These are phyloP conservation scores for Himalopsyche kuldschensis DNA, from an alignment of 2,888 invertebrate species.

Conservation along the genomic window DNA sequence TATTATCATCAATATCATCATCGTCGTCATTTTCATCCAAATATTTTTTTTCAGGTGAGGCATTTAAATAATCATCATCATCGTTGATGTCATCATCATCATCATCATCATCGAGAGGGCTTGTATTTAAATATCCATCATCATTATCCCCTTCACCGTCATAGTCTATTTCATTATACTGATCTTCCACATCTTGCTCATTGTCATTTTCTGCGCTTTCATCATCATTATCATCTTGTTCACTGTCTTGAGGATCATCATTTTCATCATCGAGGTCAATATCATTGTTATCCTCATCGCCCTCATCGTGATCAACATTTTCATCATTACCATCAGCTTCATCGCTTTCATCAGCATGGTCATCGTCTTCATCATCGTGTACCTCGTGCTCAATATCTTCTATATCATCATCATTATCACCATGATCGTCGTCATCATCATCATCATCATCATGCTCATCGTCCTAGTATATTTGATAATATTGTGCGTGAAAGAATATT, in stretches of 20 bases:
- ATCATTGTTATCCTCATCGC: conserved; percentile 44
- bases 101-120: conserved; percentile 47
- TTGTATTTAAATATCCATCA: conserved; percentile 41
- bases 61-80: conserved; percentile 42
- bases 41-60: conserved; percentile 44
- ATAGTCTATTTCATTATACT: conserved; percentile 43
- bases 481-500: neutral
- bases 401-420: conserved; percentile 48
- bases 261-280: conserved; percentile 45
- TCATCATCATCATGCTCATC: conserved; percentile 47
- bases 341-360: conserved; percentile 44
- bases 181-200: conserved; percentile 43
- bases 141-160: conserved; percentile 43
- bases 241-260: conserved; percentile 44
- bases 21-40: conserved; percentile 43
- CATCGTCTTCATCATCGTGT: conserved; percentile 44
- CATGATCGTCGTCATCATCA: conserved; percentile 46
- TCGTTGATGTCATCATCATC: conserved; percentile 47
- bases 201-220: conserved; percentile 44
- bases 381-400: conserved; percentile 43
- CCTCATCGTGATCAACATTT: conserved; percentile 42
- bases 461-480: conserved; percentile 33
- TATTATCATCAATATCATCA: conserved; percentile 40
- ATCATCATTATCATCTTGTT: conserved; percentile 46
- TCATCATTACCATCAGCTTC: conserved; percentile 41